Evolutionary conservation across 2,888 invertebrate genomes (phyloP).

Genomic region (Crocallis elinguaria): DNA sequence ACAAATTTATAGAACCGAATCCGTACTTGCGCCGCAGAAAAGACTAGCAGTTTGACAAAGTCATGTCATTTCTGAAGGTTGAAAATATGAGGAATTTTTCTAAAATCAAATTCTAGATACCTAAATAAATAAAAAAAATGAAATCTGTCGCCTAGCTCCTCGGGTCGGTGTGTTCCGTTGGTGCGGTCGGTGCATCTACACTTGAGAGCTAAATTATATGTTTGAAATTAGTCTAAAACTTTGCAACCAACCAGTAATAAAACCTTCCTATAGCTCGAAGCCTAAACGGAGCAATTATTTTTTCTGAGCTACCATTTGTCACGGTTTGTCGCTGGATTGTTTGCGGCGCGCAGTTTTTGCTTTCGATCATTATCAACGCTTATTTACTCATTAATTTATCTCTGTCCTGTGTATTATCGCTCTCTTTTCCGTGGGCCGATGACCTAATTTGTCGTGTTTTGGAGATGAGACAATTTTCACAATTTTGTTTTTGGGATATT

Average conservation of each 20-base stretch:
- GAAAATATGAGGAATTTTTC: too few species aligned
- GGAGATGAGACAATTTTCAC: constrained; percentile 6
- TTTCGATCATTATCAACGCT: constrained; percentile 72
- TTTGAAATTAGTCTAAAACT: not conserved
- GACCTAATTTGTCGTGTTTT: constrained; percentile 43
- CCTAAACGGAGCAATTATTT: constrained; percentile 61
- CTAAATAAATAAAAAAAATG: too few species aligned
- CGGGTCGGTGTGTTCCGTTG: too few species aligned
- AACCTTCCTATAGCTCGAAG: not conserved
- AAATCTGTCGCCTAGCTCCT: too few species aligned
- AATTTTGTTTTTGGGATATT: not conserved
- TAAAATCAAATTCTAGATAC: too few species aligned
- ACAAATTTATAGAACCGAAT: too few species aligned
- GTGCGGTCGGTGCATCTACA: too few species aligned
- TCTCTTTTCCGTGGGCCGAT: constrained; percentile 47
- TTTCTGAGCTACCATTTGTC: constrained; percentile 68
- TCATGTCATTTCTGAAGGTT: too few species aligned
- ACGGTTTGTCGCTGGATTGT: constrained; percentile 47
- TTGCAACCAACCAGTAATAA: not conserved
- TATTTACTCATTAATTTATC: constrained; percentile 80
- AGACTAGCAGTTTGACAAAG: too few species aligned
- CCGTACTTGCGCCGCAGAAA: too few species aligned
- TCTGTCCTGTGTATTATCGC: constrained; percentile 72
- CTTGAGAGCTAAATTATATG: not conserved
- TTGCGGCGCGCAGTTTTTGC: constrained; percentile 57